A percentile compares a stretch with the other conserved stretches of the same genome.
Conservation (phyloP, 53 echinoderm and acorn worm species). For the Stichopus horrens region DNA sequence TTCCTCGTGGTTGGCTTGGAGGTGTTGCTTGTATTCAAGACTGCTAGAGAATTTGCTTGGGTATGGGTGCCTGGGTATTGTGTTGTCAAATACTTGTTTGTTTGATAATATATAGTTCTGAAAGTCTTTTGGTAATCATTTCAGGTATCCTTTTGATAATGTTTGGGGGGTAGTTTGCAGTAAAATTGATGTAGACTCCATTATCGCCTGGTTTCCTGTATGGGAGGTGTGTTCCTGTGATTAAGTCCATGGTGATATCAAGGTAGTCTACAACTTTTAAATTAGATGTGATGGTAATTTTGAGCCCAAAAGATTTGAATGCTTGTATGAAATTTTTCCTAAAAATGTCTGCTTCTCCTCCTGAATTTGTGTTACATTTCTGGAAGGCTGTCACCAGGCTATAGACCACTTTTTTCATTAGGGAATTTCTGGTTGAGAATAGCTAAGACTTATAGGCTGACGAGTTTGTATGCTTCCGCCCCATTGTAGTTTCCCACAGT, state of each 20-base stretch:
- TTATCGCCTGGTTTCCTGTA: not conserved
- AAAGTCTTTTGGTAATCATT: not conserved
- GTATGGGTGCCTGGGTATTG: not conserved
- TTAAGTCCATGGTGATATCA: not conserved
- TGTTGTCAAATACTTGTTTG: not conserved
- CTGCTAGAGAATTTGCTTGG: not conserved
- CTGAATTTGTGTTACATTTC: too few species aligned
- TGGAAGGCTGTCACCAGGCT: too few species aligned
- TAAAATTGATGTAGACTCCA: not conserved
- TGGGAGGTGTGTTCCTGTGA: not conserved
- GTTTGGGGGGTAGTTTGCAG: not conserved
- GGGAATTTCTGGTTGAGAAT: too few species aligned
- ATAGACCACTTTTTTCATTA: too few species aligned
- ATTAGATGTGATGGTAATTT: too few species aligned
- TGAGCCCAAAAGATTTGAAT: too few species aligned
- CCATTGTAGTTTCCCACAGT: too few species aligned
- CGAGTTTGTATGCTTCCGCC: too few species aligned
- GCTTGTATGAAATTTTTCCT: too few species aligned
- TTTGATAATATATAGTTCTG: not conserved
- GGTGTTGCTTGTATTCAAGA: not conserved
- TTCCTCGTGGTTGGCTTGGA: not conserved
- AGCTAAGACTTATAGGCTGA: too few species aligned
- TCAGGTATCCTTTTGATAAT: not conserved
- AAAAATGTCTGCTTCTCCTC: too few species aligned
- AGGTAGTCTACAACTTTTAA: too few species aligned